Conservation (phyloP, 2,888 invertebrate genomes). For the Eucera pruinosa region DNA sequence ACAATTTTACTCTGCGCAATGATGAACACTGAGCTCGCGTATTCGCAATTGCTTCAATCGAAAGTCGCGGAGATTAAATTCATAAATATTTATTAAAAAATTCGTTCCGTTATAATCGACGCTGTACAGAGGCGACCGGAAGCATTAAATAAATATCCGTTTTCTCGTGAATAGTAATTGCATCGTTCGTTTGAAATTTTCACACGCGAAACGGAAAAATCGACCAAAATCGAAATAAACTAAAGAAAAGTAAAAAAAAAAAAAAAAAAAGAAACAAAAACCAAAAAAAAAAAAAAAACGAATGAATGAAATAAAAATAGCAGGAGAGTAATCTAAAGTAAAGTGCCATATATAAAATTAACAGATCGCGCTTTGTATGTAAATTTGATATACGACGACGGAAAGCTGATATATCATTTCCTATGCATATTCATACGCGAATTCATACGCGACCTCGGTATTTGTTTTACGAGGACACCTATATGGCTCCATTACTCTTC, state of each 20-base stretch:
- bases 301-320: slow-evolving; percentile 28
- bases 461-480: slow-evolving; percentile 36
- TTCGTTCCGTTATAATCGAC: slow-evolving; percentile 35
- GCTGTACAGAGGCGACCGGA: not conserved
- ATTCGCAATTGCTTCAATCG: slow-evolving; percentile 37
- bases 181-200: slow-evolving; percentile 16
- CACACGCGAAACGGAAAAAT: not conserved
- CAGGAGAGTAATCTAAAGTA: slow-evolving; percentile 41
- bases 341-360: slow-evolving; percentile 59
- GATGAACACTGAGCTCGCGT: not conserved
- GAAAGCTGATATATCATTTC: slow-evolving; percentile 48
- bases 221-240: not conserved
- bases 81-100: slow-evolving; percentile 54
- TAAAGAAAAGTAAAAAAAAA: not conserved
- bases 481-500: slow-evolving; percentile 41
- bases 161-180: slow-evolving; percentile 46
- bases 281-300: not conserved
- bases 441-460: slow-evolving; percentile 29
- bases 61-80: slow-evolving; percentile 36
- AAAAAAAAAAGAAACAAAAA: slow-evolving; percentile 9
- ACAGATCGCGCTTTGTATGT: slow-evolving; percentile 52
- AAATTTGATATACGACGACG: slow-evolving; percentile 56
- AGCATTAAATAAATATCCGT: slow-evolving; percentile 46
- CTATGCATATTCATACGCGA: slow-evolving; percentile 53
- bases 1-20: slow-evolving; percentile 23